These are phyloP conservation scores for Caprella mutica DNA, from an alignment of 2,888 invertebrate species.

Conservation along the genomic window DNA sequence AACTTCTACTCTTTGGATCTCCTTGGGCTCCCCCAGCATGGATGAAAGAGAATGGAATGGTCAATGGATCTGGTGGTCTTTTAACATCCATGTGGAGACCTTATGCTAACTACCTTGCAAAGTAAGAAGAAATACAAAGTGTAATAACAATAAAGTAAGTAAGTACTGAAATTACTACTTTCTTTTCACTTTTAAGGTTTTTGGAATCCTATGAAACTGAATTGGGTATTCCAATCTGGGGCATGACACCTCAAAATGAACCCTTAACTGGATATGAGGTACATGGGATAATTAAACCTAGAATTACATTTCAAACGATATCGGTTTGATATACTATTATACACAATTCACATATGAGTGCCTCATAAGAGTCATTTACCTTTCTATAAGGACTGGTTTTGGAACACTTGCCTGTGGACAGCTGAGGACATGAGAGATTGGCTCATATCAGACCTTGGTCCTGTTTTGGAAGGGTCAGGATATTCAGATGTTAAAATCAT, in stretches of 20 bases:
- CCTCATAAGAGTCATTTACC: constrained; percentile 35
- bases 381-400: constrained; percentile 45
- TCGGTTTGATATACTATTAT: neutral
- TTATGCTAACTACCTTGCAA: constrained; percentile 70
- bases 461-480: constrained; percentile 50
- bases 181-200: too few relatives aligned
- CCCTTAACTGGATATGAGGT: constrained; percentile 52
- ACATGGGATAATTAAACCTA: neutral
- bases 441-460: constrained; percentile 63
- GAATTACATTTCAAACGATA: neutral
- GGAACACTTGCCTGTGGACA: constrained; percentile 67
- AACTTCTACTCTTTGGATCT: constrained; percentile 44
- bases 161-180: too few relatives aligned
- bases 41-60: constrained; percentile 46
- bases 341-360: neutral
- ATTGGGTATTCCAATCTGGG: constrained; percentile 54
- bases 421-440: constrained; percentile 54
- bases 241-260: constrained; percentile 75
- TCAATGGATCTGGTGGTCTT: constrained; percentile 44
- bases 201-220: constrained; percentile 10
- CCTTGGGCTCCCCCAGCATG: constrained; percentile 49
- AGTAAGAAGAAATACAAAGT: constrained; percentile 46
- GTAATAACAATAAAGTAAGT: too few relatives aligned
- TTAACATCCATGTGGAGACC: constrained; percentile 53
- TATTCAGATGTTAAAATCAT: constrained; percentile 56